Evolutionary conservation across 2,113 vertebrate species (phyloP).

Genomic region (Peromyscus leucopus): DNA sequence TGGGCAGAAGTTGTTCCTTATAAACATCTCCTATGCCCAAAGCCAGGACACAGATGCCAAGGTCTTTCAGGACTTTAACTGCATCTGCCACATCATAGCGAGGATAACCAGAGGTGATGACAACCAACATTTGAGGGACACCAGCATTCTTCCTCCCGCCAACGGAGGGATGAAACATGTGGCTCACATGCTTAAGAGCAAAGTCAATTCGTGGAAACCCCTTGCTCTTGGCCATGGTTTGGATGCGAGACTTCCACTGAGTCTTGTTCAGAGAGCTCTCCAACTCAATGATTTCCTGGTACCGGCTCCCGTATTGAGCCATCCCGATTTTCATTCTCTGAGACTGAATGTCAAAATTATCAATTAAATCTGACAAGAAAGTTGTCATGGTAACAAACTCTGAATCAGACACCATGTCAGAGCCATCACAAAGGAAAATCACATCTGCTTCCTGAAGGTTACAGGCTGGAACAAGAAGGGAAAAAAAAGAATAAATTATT

Average conservation of each 20-base stretch:
- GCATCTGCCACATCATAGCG: conserved; percentile 59
- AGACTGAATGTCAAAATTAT: conserved; percentile 71
- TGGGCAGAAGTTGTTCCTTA: conserved; percentile 76
- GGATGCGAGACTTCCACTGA: conserved; percentile 70
- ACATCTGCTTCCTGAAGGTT: conserved; percentile 76
- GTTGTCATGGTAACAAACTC: conserved; percentile 78
- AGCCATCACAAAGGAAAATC: conserved; percentile 86
- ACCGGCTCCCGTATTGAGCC: conserved; percentile 78
- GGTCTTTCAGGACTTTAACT: conserved; percentile 69
- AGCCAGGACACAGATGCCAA: conserved; percentile 79
- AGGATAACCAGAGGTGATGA: conserved; percentile 77
- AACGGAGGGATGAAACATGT: conserved; percentile 60
- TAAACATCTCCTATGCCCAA: conserved; percentile 77
- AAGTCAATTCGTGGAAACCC: conserved; percentile 50
- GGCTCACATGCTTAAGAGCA: conserved; percentile 68
- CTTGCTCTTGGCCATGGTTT: conserved; percentile 32
- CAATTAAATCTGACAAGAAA: conserved; percentile 81
- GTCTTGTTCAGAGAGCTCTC: conserved; percentile 28
- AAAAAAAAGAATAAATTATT: conserved; percentile 8
- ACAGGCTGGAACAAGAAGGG: conserved; percentile 77
- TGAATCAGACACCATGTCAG: conserved; percentile 67
- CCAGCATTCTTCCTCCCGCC: conserved; percentile 79
- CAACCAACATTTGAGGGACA: conserved; percentile 80
- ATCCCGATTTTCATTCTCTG: conserved; percentile 79
- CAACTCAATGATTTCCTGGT: conserved; percentile 76